Percentiles rank a stretch among this genome's conserved stretches.
Conservation (phyloP, 2,797 vertebrate species). For the Parauchenoglanis punctatus region DNA sequence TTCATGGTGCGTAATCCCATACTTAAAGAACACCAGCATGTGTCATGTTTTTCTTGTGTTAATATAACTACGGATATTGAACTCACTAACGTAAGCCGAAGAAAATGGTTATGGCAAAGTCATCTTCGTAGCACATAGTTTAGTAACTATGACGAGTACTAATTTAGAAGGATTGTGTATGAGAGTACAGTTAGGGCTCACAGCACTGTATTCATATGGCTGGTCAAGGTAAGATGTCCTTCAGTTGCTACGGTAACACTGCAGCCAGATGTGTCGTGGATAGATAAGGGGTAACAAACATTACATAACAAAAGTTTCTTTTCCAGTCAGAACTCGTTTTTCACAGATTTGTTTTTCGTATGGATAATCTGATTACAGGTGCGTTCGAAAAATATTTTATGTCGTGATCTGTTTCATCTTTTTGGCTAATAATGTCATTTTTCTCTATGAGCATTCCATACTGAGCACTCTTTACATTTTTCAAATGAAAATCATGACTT, state of each 20-base stretch:
- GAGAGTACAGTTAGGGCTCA: too few species aligned
- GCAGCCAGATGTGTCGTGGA: background rate
- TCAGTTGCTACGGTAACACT: background rate
- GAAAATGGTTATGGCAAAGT: background rate
- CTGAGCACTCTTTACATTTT: background rate
- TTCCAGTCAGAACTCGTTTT: too few species aligned
- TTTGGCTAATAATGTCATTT: background rate
- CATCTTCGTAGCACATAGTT: background rate
- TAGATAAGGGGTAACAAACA: too few species aligned
- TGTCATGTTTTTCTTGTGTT: background rate
- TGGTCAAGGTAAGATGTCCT: too few species aligned
- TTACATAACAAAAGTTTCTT: too few species aligned
- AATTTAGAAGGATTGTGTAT: too few species aligned
- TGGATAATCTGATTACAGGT: background rate
- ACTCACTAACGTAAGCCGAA: background rate
- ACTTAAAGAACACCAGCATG: constrained; percentile 1
- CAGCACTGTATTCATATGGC: too few species aligned
- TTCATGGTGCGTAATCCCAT: constrained; percentile 71
- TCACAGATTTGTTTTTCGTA: too few species aligned
- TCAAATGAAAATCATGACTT: background rate
- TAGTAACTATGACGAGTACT: background rate
- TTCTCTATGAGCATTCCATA: background rate
- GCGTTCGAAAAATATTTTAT: background rate
- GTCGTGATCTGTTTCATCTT: background rate
- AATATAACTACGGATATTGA: background rate